Percentiles rank a stretch among this genome's conserved stretches.
These are phyloP conservation scores for Benitochromis conjunctus DNA, from an alignment of 2,113 vertebrate genomes.

Conservation along the genomic window DNA sequence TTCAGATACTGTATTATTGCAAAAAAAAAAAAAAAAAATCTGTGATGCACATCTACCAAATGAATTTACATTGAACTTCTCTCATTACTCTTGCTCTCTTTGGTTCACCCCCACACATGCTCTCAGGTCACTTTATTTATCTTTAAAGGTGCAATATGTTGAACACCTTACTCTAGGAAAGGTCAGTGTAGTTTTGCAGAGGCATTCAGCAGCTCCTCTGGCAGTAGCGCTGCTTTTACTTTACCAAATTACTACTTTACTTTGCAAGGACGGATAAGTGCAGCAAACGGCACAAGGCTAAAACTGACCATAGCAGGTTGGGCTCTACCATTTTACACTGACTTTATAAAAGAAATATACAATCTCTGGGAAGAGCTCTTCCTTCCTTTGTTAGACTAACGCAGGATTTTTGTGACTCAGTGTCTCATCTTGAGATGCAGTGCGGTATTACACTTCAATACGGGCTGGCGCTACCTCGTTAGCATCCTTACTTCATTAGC, in stretches of 20 bases:
- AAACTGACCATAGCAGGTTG: background rate
- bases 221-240: background rate
- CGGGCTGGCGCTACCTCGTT: background rate
- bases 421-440: background rate
- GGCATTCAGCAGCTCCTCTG: background rate
- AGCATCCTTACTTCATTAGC: background rate
- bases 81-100: background rate
- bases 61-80: background rate
- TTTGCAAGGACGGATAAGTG: background rate
- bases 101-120: background rate
- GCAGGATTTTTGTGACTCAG: background rate
- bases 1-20: background rate
- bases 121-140: slow-evolving; percentile 24
- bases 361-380: background rate
- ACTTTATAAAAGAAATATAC: rapidly evolving
- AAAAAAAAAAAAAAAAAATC: background rate
- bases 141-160: background rate
- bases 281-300: background rate
- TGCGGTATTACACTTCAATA: background rate
- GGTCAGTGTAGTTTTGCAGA: background rate
- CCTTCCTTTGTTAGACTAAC: background rate
- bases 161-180: background rate
- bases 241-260: background rate
- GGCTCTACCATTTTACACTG: too few relatives aligned
- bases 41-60: background rate